Base-by-base conservation (phyloP, 1,140 invertebrate genomes). In the Drosophila pectinifera region DNA sequence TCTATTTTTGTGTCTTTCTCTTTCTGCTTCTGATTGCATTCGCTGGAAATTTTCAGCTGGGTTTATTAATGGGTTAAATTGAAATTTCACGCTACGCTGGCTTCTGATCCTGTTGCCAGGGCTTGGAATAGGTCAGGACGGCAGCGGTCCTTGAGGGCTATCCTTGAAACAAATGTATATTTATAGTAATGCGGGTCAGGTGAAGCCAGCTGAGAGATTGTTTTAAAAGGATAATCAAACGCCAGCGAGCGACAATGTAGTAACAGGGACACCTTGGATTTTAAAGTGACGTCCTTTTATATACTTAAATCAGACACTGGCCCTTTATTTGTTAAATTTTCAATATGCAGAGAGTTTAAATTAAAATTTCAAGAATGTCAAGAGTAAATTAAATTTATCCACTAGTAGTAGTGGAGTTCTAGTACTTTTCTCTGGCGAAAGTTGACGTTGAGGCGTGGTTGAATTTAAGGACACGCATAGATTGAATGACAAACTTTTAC, bases 21-120 rank as follows among this genome's bases (percentile, higher is more conserved):
- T 74, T 56, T 58, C 73, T 53, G 64, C 49, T 61, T 69, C 57
- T 80, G 56, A 59, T 78, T 76, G 83, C 57, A 64, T 81, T 80
- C 69, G 56, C 59, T 57, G 45, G 73, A 51, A 58, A 53, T 57
- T 56, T 75, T 75, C 73, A 76, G 53, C 53, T 56, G 72, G 63
- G 63, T 84, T 89, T 88, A 88, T 88, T 88, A 88, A 88, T 88
- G 81, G 78, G 56, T 73, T 81, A 89, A 88, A 88, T 88, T 88
- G 83, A 88, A 88, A 88, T 88, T 88, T 88, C 63, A 80, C 70
- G 82, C 83, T 82, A 54, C 68, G 63, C 72, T 82, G 74, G 59
- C 58, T 14, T 31, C 16, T 20, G 45, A 72, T 55, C 43, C 22
- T 46, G 45, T 64, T 65, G 56, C 57, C 57, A 51, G 34, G 31